Percentiles rank a stretch among this genome's conserved stretches.
Conservation (phyloP, 1,140 invertebrate species). For the Pseudomyrmex sp. region DNA sequence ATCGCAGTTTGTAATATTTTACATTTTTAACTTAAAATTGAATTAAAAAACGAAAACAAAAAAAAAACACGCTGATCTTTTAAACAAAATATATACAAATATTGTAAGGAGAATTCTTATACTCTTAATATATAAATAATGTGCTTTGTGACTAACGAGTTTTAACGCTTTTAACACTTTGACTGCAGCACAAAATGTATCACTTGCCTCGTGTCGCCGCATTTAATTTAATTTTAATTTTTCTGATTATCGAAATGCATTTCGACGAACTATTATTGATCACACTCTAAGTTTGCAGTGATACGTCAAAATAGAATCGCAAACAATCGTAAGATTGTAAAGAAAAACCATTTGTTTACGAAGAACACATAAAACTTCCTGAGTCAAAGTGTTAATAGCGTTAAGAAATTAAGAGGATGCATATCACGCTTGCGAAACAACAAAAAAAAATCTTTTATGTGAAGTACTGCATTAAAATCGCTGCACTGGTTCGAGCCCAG, state of each 20-base stretch:
- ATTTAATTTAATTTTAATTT: no score
- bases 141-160: background rate
- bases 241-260: no score
- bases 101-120: conserved; percentile 15
- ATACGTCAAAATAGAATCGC: no score
- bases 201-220: no score
- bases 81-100: conserved; percentile 2
- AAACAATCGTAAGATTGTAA: no score
- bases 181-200: no score
- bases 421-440: conserved; percentile 43
- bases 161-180: conserved; percentile 4
- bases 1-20: conserved; percentile 42
- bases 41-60: background rate
- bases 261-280: no score
- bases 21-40: conserved; percentile 54
- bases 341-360: no score
- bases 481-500: conserved; percentile 16
- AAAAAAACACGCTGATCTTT: background rate
- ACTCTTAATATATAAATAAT: conserved; percentile 3
- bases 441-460: conserved; percentile 28
- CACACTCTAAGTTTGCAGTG: no score
- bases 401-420: conserved; percentile 28
- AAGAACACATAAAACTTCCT: no score
- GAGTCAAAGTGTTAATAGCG: background rate
- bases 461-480: conserved; percentile 73